phyloP scores from a whole-genome alignment of 2,113 vertebrate species.

The Siniperca chuatsi region DNA sequence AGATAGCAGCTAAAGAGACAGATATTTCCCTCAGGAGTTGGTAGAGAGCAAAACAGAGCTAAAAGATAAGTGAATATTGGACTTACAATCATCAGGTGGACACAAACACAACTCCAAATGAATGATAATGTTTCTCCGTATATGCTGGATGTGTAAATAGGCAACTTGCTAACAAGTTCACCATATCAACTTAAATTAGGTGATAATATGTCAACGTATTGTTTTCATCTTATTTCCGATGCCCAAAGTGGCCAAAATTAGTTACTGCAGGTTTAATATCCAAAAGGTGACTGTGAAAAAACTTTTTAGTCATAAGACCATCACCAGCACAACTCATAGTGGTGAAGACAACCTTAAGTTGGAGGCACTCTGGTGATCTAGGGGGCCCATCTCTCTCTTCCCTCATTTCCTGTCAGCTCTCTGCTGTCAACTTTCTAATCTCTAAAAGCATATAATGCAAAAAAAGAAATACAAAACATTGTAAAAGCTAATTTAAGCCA shows the following conservation, averaged over 20 bases:
- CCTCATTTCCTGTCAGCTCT: background rate
- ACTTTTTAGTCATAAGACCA: background rate
- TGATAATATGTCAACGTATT: too few species aligned
- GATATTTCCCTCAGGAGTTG: background rate
- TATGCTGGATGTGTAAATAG: background rate
- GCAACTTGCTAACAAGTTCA: background rate
- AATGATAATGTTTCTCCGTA: too few species aligned
- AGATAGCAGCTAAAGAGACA: too few species aligned
- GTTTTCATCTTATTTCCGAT: constrained; percentile 17
- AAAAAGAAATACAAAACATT: background rate
- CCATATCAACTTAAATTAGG: too few species aligned
- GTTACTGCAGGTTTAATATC: background rate
- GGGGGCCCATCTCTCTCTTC: too few species aligned
- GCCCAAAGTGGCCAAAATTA: background rate
- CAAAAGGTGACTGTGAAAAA: background rate
- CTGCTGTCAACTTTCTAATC: background rate
- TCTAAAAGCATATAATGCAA: background rate
- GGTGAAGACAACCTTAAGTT: background rate
- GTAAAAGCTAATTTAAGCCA: too few species aligned
- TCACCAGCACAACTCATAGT: background rate
- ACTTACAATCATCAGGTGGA: background rate
- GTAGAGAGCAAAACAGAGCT: background rate
- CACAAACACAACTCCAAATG: background rate
- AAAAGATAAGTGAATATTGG: too few species aligned
- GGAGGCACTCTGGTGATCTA: background rate